Base-by-base conservation (phyloP, 2,888 invertebrate genomes). In the Drosophila maculinotata region DNA sequence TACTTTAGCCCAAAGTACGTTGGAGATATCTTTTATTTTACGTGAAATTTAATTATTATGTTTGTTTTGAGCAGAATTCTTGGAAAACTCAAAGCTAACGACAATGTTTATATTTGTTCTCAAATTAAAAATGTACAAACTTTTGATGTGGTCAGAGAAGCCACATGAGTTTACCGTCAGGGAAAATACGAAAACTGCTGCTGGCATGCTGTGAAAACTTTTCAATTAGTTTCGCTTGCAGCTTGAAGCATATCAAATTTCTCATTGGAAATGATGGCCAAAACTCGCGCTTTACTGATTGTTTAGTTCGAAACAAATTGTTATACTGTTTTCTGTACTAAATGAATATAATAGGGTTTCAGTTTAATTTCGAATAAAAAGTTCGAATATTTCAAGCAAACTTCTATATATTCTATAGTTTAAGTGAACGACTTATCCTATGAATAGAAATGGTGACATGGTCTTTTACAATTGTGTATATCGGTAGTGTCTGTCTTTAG, bases 401-500 rank as follows among this genome's bases (percentile, higher is more conserved):
- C n/a, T n/a, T n/a, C n/a, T n/a, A n/a, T n/a, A n/a, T n/a, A n/a
- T n/a, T n/a, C n/a, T n/a, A n/a, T n/a, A n/a, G n/a, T n/a, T n/a
- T n/a, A n/a, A n/a, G n/a, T n/a, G n/a, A n/a, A n/a, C n/a, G n/a
- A n/a, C n/a, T n/a, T n/a, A 14, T 35, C 8, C 35, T 14, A 3
- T 35, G 14, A 14, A 35, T 12, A 33, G n/a, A 23, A n/a, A 30
- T 30, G 45, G 15, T 7, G 53, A 41, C 35, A 48, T 45, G 35
- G 30, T 23, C 39, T 23, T 47, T 15, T 38, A 51, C 38, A 53
- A 25, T 3, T 20, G 4, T 26, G 23, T 54, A 54, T 64, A 56
- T 35, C 33, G 9, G 49, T 64, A 35, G 70, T 49, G 41, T n/a
- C n/a, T n/a, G 39, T 59, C 49, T 66, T 53, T 53, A 47, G 59